A percentile compares a stretch with the other conserved stretches of the same genome.
These are phyloP conservation scores for Cyclophora albipunctata DNA, from an alignment of 2,888 invertebrate species.

Conservation along the genomic window DNA sequence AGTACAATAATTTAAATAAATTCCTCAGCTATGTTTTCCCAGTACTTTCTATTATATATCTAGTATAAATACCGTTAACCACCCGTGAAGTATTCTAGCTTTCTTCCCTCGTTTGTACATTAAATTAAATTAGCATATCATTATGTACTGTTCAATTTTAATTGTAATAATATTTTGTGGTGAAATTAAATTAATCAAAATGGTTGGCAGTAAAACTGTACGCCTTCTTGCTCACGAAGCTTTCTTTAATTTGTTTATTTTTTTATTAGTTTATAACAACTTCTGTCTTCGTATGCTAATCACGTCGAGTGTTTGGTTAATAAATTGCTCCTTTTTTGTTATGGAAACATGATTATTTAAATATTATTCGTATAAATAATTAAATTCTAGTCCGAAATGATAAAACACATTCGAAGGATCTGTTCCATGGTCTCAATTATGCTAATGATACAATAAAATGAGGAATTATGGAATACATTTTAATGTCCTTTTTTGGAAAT, in stretches of 20 bases:
- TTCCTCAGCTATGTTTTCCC: conserved; percentile 33
- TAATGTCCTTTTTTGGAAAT: too few species aligned
- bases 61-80: conserved; percentile 27
- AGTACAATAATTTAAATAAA: conserved; percentile 64
- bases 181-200: conserved; percentile 1
- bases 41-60: conserved; percentile 24
- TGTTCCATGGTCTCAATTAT: too few species aligned
- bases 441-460: too few species aligned
- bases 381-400: conserved; percentile 2
- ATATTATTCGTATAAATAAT: conserved; percentile 4
- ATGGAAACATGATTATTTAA: conserved; percentile 1
- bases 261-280: not conserved
- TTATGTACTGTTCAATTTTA: conserved; percentile 2
- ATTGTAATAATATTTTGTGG: conserved; percentile 1
- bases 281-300: not conserved
- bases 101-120: conserved; percentile 15
- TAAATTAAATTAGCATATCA: conserved; percentile 20
- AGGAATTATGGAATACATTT: too few species aligned
- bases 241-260: not conserved
- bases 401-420: not conserved
- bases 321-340: too few species aligned
- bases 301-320: too few species aligned
- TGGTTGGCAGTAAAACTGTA: not conserved
- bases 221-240: not conserved
- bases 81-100: conserved; percentile 18